Percentiles rank a stretch among this genome's conserved stretches.
phyloP scores from a whole-genome alignment of 2,797 vertebrate species.

The Gouania willdenowi region DNA sequence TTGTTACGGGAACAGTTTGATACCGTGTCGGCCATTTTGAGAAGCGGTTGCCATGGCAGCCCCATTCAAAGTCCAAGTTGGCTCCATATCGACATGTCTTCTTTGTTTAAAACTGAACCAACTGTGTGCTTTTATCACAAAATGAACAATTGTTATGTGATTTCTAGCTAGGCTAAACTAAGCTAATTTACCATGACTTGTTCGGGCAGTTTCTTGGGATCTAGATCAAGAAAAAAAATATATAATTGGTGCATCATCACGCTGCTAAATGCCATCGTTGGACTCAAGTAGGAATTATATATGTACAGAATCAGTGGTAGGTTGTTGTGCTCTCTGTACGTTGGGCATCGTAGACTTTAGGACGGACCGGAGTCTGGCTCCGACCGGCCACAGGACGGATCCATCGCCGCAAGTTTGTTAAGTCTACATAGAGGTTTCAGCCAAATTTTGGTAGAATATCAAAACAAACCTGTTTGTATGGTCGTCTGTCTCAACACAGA shows the following conservation, averaged over 20 bases:
- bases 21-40: too few relatives aligned
- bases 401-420: conserved; percentile 88
- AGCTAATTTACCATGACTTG: too few relatives aligned
- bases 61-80: too few relatives aligned
- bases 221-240: conserved; percentile 41
- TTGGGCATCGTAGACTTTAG: conserved; percentile 56
- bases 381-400: conserved; percentile 85
- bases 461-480: conserved; percentile 78
- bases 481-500: conserved; percentile 83
- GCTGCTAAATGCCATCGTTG: conserved; percentile 76
- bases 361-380: too few relatives aligned
- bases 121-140: too few relatives aligned
- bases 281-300: conserved; percentile 58
- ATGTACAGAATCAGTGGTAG: conserved; percentile 58
- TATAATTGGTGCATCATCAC: conserved; percentile 66
- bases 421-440: conserved; percentile 79
- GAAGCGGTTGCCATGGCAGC: too few relatives aligned
- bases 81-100: too few relatives aligned
- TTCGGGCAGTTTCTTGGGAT: conserved; percentile 63
- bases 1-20: too few relatives aligned
- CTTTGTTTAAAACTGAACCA: too few relatives aligned
- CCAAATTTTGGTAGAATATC: conserved; percentile 93
- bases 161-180: too few relatives aligned
- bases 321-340: conserved; percentile 75
- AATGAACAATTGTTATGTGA: too few relatives aligned